These are phyloP conservation scores for Scarus forsteni DNA, from an alignment of 2,797 vertebrate species.

Conservation along the genomic window DNA sequence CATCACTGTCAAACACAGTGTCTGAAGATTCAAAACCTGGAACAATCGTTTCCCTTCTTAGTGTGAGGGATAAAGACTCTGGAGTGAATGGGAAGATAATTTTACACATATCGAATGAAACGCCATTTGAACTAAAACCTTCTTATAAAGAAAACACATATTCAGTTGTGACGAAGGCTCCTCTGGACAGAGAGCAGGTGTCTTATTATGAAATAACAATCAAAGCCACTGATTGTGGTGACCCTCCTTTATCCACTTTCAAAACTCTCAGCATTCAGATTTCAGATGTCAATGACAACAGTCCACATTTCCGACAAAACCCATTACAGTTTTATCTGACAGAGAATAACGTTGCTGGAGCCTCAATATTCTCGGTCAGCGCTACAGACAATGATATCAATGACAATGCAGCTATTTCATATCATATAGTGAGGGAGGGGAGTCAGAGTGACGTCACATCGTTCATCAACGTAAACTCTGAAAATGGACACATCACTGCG, in stretches of 20 bases:
- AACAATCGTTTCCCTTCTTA: constrained; percentile 51
- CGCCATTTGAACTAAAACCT: not conserved
- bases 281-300: not conserved
- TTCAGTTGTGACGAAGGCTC: not conserved
- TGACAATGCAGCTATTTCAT: not conserved
- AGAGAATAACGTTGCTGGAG: not conserved
- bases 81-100: not conserved
- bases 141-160: not conserved
- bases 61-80: not conserved
- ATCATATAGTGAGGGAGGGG: not conserved
- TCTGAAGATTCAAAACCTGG: constrained; percentile 64
- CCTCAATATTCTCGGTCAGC: not conserved
- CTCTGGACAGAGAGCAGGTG: not conserved
- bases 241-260: not conserved
- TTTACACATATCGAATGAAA: not conserved
- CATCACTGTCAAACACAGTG: constrained; percentile 61
- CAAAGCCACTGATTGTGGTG: not conserved
- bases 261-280: not conserved
- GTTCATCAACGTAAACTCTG: not conserved
- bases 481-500: not conserved
- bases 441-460: not conserved
- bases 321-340: not conserved
- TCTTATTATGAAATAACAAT: not conserved
- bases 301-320: not conserved
- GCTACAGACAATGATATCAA: not conserved